phyloP scores from a whole-genome alignment of 1,140 invertebrate genomes.

The Triops cancriformis region DNA sequence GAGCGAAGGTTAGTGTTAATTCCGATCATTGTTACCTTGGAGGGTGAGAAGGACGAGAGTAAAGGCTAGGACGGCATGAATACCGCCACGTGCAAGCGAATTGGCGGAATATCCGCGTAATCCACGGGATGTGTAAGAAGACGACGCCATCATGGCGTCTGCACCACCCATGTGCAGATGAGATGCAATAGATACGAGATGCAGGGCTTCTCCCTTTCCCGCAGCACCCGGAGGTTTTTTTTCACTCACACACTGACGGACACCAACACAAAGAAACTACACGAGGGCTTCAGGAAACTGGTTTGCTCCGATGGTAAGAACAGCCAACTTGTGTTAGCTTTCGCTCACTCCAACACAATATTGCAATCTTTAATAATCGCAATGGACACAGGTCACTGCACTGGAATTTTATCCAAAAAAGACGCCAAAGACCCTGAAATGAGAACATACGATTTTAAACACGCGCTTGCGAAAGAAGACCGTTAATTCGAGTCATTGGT shows the following conservation, averaged over 20 bases:
- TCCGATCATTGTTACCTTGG: not conserved
- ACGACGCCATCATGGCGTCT: not conserved
- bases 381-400: too few relatives aligned
- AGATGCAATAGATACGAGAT: conserved; percentile 2
- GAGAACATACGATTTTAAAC: too few relatives aligned
- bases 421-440: too few relatives aligned
- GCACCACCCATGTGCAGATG: conserved; percentile 3
- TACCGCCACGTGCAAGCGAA: not conserved
- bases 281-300: not conserved
- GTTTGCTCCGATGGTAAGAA: not conserved
- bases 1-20: not conserved
- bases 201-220: not conserved
- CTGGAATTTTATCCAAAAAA: too few relatives aligned
- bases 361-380: too few relatives aligned
- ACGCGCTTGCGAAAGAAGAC: too few relatives aligned
- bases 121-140: not conserved
- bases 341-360: not conserved
- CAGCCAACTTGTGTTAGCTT: not conserved
- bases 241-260: not conserved
- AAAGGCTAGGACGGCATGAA: not conserved
- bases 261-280: not conserved
- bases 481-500: too few relatives aligned
- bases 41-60: not conserved
- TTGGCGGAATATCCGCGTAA: not conserved
- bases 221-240: not conserved